These are phyloP conservation scores for Menura novaehollandiae DNA, from an alignment of 2,113 vertebrate genomes.

Conservation along the genomic window DNA sequence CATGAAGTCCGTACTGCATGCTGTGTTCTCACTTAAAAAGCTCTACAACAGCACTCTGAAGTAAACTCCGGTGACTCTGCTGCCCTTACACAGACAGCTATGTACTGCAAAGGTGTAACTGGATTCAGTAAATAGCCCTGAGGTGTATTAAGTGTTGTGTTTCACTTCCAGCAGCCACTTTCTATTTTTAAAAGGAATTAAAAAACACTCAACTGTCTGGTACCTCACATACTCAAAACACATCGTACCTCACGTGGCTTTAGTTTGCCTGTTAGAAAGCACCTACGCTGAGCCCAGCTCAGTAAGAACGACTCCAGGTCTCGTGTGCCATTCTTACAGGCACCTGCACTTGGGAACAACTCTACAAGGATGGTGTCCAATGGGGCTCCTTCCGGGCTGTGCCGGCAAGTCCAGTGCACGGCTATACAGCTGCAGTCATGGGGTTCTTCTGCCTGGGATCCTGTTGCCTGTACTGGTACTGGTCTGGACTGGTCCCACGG, in stretches of 20 bases:
- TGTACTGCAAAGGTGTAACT: background rate
- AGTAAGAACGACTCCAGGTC: conserved; percentile 30
- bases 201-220: background rate
- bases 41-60: background rate
- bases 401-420: background rate
- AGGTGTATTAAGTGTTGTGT: conserved; percentile 8
- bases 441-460: conserved; percentile 85
- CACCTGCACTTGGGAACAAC: conserved; percentile 1
- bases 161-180: background rate
- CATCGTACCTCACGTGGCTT: background rate
- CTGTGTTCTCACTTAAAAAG: background rate
- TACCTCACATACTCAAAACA: background rate
- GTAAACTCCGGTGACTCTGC: background rate
- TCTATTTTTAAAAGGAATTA: background rate
- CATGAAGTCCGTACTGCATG: background rate
- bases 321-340: background rate
- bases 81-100: background rate
- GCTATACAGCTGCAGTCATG: conserved; percentile 89
- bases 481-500: conserved; percentile 75
- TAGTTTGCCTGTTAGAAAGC: background rate
- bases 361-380: background rate
- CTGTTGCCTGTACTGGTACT: conserved; percentile 73
- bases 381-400: background rate
- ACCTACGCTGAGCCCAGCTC: conserved; percentile 20
- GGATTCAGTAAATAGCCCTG: conserved; percentile 28